Evolutionary conservation across 2,888 invertebrate genomes (phyloP), one percentile per base, ranked within the genome.

Genomic region (Pollenia labialis): DNA sequence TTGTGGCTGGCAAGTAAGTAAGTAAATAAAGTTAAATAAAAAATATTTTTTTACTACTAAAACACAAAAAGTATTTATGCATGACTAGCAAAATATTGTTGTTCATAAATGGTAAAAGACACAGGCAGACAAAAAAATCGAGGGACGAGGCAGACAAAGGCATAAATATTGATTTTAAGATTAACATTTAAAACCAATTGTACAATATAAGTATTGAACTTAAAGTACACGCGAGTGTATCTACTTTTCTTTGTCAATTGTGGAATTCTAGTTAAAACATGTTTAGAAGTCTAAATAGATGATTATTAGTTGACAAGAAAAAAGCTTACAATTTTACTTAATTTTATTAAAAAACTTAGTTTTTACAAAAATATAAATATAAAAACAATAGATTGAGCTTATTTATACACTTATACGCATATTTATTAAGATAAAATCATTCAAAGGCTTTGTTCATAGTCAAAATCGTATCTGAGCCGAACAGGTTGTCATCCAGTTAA

Each of bases 91-190:
- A 79, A 79, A 84, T 68, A 84, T 84, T 77, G 52, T 52, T 68
- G 52, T 68, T 54, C 71, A 18, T 71, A 72, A 56, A 72, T 68
- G 52, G 68, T 14, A 48, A 68, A 18, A 80, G 71, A 56, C 50
- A 44, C 4, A 58, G 44, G 32, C 9, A 50, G 18, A 4, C 4
- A 12, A 50, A 52, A 42, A 3, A n/a, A 0, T 14, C 42, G 2
- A 56, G n/a, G 16, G 2, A n/a, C 1, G 14, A 32, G 64, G 52
- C 16, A 14, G 40, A 23, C 8, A 56, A 54, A 68, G 68, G 44
- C 44, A 81, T 14, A 75, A 81, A 81, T 81, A 81, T 81, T 81
- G 81, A 81, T 81, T 81, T 81, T 75, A 68, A 75, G 81, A 81
- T 81, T 75, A 75, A 81, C 68, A 75, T 75, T 68, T 75, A 50